Evolutionary conservation across 2,113 vertebrate genomes (phyloP).

Genomic region (Prinia subflava): DNA sequence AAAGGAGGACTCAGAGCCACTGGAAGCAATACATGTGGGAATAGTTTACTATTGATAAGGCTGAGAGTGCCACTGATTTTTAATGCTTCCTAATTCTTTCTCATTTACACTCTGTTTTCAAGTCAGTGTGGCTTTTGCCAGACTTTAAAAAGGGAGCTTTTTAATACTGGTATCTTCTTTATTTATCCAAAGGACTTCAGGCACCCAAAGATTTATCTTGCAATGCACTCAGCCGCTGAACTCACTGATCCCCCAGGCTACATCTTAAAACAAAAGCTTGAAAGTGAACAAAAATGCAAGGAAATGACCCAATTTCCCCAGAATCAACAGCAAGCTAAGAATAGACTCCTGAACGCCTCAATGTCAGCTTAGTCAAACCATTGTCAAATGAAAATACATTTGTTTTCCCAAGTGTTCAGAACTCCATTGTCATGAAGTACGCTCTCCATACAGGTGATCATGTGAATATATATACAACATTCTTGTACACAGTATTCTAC

Average conservation of each 20-base stretch:
- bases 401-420: neutral
- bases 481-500: neutral
- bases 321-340: neutral
- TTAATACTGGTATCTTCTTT: neutral
- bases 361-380: neutral
- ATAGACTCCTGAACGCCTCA: neutral
- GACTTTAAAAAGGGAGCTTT: neutral
- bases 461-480: neutral
- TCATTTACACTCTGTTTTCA: neutral
- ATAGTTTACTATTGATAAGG: neutral
- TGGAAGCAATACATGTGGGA: neutral
- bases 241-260: neutral
- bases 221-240: neutral
- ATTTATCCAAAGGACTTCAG: neutral
- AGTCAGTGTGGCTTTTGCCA: neutral
- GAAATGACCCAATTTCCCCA: neutral
- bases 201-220: neutral
- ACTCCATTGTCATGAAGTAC: fast-evolving
- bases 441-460: neutral
- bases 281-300: neutral
- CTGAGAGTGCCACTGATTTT: neutral
- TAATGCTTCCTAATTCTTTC: neutral
- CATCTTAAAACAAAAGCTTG: neutral
- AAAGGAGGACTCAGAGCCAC: neutral
- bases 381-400: neutral